These are phyloP conservation scores for Heliornis fulica DNA, from an alignment of 2,113 vertebrate species.

Conservation along the genomic window DNA sequence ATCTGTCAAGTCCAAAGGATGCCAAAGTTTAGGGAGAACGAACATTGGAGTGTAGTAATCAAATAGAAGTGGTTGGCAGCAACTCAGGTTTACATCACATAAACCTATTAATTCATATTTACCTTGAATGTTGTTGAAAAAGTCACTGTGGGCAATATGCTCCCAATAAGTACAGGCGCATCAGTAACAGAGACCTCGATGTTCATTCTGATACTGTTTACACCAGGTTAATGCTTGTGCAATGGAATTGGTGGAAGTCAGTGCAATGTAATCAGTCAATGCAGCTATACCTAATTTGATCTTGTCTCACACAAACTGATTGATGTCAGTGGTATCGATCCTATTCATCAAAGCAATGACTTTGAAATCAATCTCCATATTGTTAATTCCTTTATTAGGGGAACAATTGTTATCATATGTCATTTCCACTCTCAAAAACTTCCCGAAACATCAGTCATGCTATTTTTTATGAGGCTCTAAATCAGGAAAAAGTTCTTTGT, in stretches of 20 bases:
- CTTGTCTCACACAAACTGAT: background rate
- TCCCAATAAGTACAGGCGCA: background rate
- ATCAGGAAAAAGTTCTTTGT: background rate
- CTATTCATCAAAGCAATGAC: background rate
- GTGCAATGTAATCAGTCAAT: background rate
- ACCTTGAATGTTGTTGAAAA: background rate
- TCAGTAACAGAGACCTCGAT: background rate
- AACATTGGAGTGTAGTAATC: background rate
- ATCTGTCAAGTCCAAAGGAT: conserved; percentile 58
- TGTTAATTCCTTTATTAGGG: background rate
- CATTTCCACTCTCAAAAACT: background rate
- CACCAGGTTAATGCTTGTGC: background rate
- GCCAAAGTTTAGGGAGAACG: conserved; percentile 18
- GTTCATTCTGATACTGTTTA: background rate
- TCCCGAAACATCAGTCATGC: background rate
- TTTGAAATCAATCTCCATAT: background rate
- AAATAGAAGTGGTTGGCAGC: background rate
- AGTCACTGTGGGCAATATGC: background rate
- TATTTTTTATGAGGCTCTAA: background rate
- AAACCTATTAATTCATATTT: background rate
- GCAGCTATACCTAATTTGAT: background rate
- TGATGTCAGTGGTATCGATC: background rate
- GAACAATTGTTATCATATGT: background rate
- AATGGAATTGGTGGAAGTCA: background rate
- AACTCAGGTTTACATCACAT: background rate